Percentiles rank a stretch among this genome's conserved stretches.
These are phyloP conservation scores for Nyctalus aviator DNA, from an alignment of 2,797 vertebrate species.

Conservation along the genomic window DNA sequence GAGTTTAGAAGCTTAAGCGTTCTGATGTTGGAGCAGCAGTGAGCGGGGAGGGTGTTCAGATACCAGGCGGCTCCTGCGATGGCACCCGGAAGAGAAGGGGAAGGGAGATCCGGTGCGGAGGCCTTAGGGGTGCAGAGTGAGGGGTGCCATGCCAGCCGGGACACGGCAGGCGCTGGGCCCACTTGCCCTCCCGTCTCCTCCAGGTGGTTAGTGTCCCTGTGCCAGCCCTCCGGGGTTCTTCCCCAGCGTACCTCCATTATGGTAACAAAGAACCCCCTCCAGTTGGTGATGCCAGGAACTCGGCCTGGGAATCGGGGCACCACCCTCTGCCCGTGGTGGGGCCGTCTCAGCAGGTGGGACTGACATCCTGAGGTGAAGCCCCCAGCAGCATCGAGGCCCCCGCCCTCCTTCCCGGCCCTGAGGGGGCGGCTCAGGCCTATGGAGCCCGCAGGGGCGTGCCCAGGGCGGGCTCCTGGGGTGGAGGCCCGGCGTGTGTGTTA, in stretches of 20 bases:
- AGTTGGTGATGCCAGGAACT: not conserved
- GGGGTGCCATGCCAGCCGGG: not conserved
- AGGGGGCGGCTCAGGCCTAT: constrained; percentile 1
- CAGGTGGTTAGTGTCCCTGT: not conserved
- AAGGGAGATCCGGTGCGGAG: no score
- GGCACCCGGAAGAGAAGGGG: no score
- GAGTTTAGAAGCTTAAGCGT: not conserved
- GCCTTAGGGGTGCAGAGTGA: no score
- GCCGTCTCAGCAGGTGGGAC: not conserved
- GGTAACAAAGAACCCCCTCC: not conserved
- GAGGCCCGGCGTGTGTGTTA: not conserved
- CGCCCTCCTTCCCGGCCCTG: constrained; percentile 18
- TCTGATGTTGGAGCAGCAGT: not conserved
- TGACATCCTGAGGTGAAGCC: not conserved
- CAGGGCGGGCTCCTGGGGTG: constrained; percentile 11
- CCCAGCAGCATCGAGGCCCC: not conserved
- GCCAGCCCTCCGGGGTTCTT: not conserved
- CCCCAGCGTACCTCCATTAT: not conserved
- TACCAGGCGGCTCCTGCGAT: no score
- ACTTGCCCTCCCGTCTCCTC: not conserved
- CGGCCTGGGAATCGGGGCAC: not conserved
- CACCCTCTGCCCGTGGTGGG: no score
- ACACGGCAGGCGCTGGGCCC: not conserved
- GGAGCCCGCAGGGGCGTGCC: constrained; percentile 26
- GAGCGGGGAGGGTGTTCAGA: no score